These are phyloP conservation scores for Rhaphigaster nebulosa DNA, from an alignment of 2,888 invertebrate genomes.

Conservation along the genomic window DNA sequence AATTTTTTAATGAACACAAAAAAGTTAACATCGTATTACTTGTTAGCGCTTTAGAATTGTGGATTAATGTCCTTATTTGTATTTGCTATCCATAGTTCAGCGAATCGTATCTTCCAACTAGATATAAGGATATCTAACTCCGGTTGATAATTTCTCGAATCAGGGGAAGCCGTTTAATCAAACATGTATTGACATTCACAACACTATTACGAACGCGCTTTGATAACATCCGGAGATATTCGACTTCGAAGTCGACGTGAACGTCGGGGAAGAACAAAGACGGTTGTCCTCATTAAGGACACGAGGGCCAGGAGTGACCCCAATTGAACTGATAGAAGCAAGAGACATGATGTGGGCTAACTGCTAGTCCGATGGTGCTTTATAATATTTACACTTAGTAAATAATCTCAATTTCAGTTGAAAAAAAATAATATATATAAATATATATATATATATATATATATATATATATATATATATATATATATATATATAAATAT, in stretches of 20 bases:
- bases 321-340: constrained; percentile 34
- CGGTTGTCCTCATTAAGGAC: neutral
- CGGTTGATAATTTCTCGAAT: neutral
- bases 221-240: neutral
- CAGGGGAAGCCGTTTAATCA: neutral
- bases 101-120: neutral
- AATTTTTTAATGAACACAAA: too few relatives aligned
- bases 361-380: neutral
- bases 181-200: neutral
- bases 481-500: too few relatives aligned
- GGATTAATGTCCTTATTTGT: neutral
- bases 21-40: too few relatives aligned
- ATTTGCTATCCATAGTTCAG: neutral
- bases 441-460: too few relatives aligned
- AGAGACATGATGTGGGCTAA: neutral
- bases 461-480: too few relatives aligned
- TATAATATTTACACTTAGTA: too few relatives aligned
- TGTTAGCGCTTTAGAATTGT: neutral
- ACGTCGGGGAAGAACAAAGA: neutral
- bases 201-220: neutral
- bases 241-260: neutral
- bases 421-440: too few relatives aligned
- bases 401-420: too few relatives aligned
- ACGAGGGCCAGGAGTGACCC: neutral
- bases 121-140: neutral